Base-by-base conservation (phyloP, 2,113 vertebrate species). In the Crotalus viridis region DNA sequence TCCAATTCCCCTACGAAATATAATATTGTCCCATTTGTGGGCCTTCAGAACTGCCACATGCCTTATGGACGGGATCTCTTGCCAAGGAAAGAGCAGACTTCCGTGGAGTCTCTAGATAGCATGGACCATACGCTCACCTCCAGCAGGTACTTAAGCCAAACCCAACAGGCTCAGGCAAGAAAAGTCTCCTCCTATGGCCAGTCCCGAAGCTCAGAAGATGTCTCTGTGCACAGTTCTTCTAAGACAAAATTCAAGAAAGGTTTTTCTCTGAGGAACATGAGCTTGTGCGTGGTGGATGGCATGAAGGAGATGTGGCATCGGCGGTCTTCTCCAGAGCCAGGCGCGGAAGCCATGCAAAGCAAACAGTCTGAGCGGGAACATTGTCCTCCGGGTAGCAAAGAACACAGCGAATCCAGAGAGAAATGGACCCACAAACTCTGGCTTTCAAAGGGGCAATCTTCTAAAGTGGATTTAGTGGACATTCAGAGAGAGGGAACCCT, bases 251-350 rank as follows among this genome's bases (percentile, higher is more conserved):
- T 98, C 95, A 99, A 99, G 95, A 99, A 99, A 93, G 99, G 99
- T 93, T 99, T 99, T 94, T 99, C 99, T 0, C 96, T 99, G 96
- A 98, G 99, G 95, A 99, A 99, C 97, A 99, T 99, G 99, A 99
- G 99, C 93, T 97, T 99, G 94, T 99, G 99, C 0, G 99, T 99
- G 95, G 99, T 99, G 96, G 99, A 99, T 0, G 99, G 99, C 0
- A 98, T 99, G 95, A 98, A 98, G 92, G 99, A 99, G 97, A 99
- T 99, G 98, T 99, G 99, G 99, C 98, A 99, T 93, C 97, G 99
- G 51, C 98, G 98, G 51, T 97, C 99, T 46, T 99, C 99, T 1
- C 99, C 99, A 0, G 99, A 99, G 93, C 98, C 98, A 0, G 98
- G 99, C 0, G 48, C 96, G 0, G 96, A 97, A 90, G 88, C 96